Conservation (phyloP, 2,797 vertebrate species). For the Sebastes diploproa region DNA sequence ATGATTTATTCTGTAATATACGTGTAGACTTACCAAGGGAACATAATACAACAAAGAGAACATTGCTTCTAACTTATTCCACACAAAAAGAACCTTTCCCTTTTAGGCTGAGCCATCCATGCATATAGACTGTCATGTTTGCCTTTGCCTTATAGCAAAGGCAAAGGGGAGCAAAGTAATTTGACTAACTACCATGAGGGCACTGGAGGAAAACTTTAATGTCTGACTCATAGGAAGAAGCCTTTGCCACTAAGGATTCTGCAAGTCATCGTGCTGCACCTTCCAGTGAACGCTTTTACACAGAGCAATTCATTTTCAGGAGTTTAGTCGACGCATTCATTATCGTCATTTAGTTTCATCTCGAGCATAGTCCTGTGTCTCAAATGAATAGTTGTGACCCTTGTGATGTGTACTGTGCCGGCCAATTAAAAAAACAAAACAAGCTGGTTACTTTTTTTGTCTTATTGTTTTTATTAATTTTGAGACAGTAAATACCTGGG, state of each 20-base stretch:
- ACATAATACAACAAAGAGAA: not conserved
- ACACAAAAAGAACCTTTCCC: not conserved
- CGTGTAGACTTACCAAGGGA: not conserved
- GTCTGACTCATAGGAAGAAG: slow-evolving; percentile 17
- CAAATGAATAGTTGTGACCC: not conserved
- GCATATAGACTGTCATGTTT: not conserved
- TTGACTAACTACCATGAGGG: slow-evolving; percentile 21
- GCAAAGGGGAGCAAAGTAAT: slow-evolving; percentile 17
- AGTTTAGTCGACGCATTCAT: not conserved
- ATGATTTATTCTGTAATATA: not conserved
- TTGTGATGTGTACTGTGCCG: not conserved
- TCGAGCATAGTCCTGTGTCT: not conserved
- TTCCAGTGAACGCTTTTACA: not conserved
- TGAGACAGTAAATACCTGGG: not conserved
- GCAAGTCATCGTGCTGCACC: not conserved
- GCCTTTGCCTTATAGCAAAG: slow-evolving; percentile 19
- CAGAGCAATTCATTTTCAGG: not conserved
- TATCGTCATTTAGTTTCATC: not conserved
- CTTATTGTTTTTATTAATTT: not conserved
- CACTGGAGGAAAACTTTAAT: slow-evolving; percentile 18
- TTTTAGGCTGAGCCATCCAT: not conserved
- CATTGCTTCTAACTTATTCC: not conserved
- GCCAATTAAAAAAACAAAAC: not conserved
- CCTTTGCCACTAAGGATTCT: slow-evolving; percentile 3
- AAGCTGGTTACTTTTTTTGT: not conserved